Conservation (phyloP, 2,113 vertebrate genomes). For the Arizona elegans region DNA sequence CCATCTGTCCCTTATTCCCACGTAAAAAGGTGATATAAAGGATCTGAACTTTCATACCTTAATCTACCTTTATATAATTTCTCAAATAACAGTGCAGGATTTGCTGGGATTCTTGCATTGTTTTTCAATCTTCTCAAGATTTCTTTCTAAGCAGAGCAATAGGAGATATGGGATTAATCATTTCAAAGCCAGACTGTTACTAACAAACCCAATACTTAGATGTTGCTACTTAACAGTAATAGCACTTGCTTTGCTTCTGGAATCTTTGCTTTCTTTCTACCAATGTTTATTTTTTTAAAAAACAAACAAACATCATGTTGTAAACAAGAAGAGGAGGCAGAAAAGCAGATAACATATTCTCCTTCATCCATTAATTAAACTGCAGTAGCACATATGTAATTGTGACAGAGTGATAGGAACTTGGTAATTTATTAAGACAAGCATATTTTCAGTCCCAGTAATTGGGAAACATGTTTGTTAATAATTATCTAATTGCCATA, state of each 20-base stretch:
- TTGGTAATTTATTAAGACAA: conserved; percentile 15
- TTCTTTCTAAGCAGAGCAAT: background rate
- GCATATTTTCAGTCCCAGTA: background rate
- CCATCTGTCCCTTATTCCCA: background rate
- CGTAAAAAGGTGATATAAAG: background rate
- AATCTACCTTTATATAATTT: background rate
- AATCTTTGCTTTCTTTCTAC: background rate
- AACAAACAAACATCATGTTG: background rate
- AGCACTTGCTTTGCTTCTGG: background rate
- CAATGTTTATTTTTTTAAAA: background rate
- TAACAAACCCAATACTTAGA: background rate
- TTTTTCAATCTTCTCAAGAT: background rate
- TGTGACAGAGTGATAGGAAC: conserved; percentile 6
- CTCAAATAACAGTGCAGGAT: background rate
- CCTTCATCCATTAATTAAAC: conserved; percentile 9
- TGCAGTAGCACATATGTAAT: background rate
- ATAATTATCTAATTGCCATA: conserved; percentile 20
- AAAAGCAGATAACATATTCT: background rate
- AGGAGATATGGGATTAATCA: background rate
- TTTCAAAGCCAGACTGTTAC: background rate
- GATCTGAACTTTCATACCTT: background rate
- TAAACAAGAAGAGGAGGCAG: background rate
- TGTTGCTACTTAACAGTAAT: background rate
- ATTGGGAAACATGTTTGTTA: conserved; percentile 9
- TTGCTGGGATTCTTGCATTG: background rate